Percentiles rank a stretch among this genome's conserved stretches.
These are phyloP conservation scores for Eurytoma californica DNA, from an alignment of 2,888 invertebrate species.

Conservation along the genomic window DNA sequence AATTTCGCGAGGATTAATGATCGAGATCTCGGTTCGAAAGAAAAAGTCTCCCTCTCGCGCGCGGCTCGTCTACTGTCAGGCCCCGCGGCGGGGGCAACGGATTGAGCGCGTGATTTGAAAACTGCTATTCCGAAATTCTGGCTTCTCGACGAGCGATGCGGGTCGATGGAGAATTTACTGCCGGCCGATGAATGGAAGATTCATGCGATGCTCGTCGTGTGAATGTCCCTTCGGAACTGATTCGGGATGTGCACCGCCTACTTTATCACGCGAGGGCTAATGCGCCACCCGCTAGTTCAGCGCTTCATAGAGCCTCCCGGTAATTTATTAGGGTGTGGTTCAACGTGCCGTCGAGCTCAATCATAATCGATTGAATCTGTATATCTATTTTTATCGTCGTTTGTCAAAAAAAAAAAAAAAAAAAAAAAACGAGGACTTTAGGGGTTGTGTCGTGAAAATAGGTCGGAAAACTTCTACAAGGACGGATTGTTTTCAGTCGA, in stretches of 20 bases:
- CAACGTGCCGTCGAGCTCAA: not conserved
- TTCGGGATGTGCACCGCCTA: constrained; percentile 32
- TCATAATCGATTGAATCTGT: too few species aligned
- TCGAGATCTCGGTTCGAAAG: constrained; percentile 19
- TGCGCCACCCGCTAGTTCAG: not conserved
- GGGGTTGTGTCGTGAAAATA: too few species aligned
- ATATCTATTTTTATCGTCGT: too few species aligned
- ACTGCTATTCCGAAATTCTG: constrained; percentile 42
- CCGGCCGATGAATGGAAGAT: constrained; percentile 50
- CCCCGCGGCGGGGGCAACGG: constrained; percentile 7
- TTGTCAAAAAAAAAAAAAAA: too few species aligned
- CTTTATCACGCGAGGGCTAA: constrained; percentile 34
- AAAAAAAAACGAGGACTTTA: too few species aligned
- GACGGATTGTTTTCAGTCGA: too few species aligned
- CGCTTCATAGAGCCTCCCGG: constrained; percentile 7
- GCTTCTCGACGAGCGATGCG: constrained; percentile 32
- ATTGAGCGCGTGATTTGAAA: not conserved
- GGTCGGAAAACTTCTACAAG: too few species aligned
- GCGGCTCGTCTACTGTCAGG: not conserved
- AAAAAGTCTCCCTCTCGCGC: not conserved
- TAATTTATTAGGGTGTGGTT: not conserved
- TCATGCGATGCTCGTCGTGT: constrained; percentile 32
- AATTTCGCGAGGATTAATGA: constrained; percentile 50
- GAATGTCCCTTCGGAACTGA: constrained; percentile 32
- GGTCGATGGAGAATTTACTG: constrained; percentile 53